These are phyloP conservation scores for Pterophyllum scalare DNA, from an alignment of 2,113 vertebrate species.

Conservation along the genomic window DNA sequence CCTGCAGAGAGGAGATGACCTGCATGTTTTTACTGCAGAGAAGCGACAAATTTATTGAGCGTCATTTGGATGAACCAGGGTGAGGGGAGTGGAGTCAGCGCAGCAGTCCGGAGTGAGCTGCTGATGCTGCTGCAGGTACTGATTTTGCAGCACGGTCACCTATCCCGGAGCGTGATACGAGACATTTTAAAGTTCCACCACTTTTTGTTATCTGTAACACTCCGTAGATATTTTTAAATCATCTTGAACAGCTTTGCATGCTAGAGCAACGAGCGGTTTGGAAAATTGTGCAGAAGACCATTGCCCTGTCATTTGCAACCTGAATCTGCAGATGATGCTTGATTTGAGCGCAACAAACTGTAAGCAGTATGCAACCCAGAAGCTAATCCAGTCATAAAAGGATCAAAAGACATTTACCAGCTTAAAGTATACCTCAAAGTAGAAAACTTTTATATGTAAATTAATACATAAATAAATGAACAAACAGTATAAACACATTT, in stretches of 20 bases:
- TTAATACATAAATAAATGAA: background rate
- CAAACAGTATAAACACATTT: background rate
- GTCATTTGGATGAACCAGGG: slow-evolving; percentile 28
- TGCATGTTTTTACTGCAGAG: slow-evolving; percentile 29
- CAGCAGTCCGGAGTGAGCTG: background rate
- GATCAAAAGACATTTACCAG: background rate
- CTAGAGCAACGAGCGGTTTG: background rate
- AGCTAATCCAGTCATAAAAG: background rate
- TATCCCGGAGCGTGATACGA: background rate
- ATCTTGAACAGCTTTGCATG: background rate
- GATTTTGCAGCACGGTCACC: slow-evolving; percentile 40
- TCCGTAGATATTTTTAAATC: background rate
- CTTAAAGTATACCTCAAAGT: background rate
- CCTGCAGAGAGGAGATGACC: slow-evolving; percentile 22
- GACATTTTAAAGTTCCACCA: background rate
- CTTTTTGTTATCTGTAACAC: background rate
- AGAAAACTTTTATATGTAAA: background rate
- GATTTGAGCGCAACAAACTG: background rate
- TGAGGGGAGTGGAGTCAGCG: slow-evolving; percentile 47
- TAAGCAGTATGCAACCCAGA: background rate
- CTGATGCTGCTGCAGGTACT: slow-evolving; percentile 51
- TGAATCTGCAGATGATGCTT: background rate
- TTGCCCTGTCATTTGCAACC: slow-evolving; percentile 10
- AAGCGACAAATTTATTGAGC: slow-evolving; percentile 25
- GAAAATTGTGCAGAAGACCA: background rate